Evolutionary conservation across 2,113 vertebrate species (phyloP).

Genomic region (Phaethornis superciliosus): DNA sequence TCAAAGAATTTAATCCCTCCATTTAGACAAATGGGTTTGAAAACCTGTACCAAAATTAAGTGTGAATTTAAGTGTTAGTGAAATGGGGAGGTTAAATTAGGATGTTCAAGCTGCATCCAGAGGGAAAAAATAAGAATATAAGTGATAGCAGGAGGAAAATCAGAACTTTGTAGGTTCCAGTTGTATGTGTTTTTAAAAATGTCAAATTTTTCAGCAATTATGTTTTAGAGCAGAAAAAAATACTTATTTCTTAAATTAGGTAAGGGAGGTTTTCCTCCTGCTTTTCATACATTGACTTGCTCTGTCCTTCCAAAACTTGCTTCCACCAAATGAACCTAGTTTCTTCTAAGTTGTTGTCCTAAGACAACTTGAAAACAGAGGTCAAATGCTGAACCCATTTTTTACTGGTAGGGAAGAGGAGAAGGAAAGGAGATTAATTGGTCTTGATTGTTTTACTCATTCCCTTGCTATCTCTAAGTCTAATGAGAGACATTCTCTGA

Average conservation of each 20-base stretch:
- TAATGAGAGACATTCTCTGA: not conserved
- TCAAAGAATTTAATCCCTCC: not conserved
- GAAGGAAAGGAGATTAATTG: not conserved
- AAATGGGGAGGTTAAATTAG: not conserved
- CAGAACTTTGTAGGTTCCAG: not conserved
- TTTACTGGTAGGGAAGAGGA: not conserved
- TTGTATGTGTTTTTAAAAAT: not conserved
- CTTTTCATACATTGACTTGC: not conserved
- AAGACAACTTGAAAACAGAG: not conserved
- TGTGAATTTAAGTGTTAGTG: not conserved
- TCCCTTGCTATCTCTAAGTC: not conserved
- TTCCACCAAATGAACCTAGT: not conserved
- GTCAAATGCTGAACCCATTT: not conserved
- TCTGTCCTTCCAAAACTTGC: not conserved
- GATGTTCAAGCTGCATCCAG: not conserved
- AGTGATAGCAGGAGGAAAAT: not conserved
- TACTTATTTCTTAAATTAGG: rapidly evolving
- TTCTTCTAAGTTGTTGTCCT: not conserved
- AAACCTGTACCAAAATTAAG: not conserved
- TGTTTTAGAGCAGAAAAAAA: not conserved
- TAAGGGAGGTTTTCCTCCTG: not conserved
- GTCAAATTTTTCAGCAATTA: not conserved
- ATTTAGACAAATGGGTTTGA: not conserved
- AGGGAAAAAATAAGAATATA: not conserved
- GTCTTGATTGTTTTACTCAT: too few relatives aligned